These are phyloP conservation scores for Linyphia triangularis DNA, from an alignment of 2,888 invertebrate species.

Conservation along the genomic window DNA sequence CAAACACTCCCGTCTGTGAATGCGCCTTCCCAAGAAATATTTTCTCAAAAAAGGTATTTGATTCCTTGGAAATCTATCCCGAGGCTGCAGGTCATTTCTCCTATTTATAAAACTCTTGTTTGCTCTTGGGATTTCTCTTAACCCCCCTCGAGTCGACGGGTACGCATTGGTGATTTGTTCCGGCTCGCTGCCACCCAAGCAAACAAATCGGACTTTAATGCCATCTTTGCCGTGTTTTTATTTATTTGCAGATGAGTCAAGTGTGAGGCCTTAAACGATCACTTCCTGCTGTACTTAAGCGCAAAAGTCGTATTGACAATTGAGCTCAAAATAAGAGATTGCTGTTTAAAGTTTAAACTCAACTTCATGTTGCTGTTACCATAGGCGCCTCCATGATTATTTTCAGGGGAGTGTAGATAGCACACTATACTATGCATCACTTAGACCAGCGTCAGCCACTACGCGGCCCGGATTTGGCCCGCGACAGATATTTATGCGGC, in stretches of 20 bases:
- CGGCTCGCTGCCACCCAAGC: neutral
- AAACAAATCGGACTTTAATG: neutral
- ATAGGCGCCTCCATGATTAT: no score
- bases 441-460: no score
- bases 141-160: neutral
- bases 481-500: no score
- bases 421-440: no score
- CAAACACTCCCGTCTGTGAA: slow-evolving; percentile 3
- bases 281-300: no score
- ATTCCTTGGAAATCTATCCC: neutral
- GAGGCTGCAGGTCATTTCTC: slow-evolving; percentile 7
- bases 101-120: neutral
- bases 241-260: neutral
- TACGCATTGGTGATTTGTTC: slow-evolving; percentile 2
- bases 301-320: no score
- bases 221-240: neutral
- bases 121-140: neutral
- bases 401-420: no score
- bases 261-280: no score
- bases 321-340: no score
- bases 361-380: no score
- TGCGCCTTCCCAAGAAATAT: neutral
- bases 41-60: neutral
- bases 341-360: no score
- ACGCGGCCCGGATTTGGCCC: no score